Percentiles rank a stretch among this genome's conserved stretches.
phyloP scores from a whole-genome alignment of 2,888 invertebrate genomes.

The Herminia tarsipennalis region DNA sequence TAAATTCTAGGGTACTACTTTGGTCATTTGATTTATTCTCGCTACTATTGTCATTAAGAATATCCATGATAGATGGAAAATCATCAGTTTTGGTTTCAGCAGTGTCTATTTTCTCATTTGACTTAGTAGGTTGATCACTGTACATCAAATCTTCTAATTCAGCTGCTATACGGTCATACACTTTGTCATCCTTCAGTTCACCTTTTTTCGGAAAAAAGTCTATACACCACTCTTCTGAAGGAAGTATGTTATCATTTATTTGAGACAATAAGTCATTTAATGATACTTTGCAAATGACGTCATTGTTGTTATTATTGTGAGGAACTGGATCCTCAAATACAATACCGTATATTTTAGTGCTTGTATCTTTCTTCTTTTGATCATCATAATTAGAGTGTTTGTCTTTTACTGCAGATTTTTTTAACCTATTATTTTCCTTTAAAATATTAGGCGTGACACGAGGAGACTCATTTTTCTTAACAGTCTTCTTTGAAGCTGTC shows the following conservation, averaged over 20 bases:
- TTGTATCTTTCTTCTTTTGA: slow-evolving; percentile 40
- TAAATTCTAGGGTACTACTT: slow-evolving; percentile 55
- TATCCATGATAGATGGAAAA: slow-evolving; percentile 82
- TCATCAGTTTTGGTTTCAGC: slow-evolving; percentile 64
- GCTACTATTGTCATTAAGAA: slow-evolving; percentile 68
- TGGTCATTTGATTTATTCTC: slow-evolving; percentile 52
- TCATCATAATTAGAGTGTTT: slow-evolving; percentile 50
- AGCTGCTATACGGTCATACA: slow-evolving; percentile 81
- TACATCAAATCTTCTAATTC: slow-evolving; percentile 81
- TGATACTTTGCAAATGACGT: slow-evolving; percentile 56
- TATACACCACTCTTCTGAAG: slow-evolving; percentile 77
- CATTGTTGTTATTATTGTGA: slow-evolving; percentile 51
- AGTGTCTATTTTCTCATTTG: slow-evolving; percentile 60
- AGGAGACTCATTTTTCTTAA: slow-evolving; percentile 43
- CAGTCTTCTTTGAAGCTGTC: slow-evolving; percentile 49
- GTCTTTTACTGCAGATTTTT: slow-evolving; percentile 55
- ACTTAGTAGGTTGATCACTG: slow-evolving; percentile 64
- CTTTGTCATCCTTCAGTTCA: slow-evolving; percentile 77
- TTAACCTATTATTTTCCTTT: slow-evolving; percentile 73
- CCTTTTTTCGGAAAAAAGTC: slow-evolving; percentile 75
- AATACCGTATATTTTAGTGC: slow-evolving; percentile 66
- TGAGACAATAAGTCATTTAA: slow-evolving; percentile 65
- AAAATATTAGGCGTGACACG: slow-evolving; percentile 55
- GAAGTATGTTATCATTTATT: slow-evolving; percentile 67
- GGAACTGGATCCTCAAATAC: slow-evolving; percentile 64